These are phyloP conservation scores for Chelidonichthys spinosus DNA, from an alignment of 2,797 vertebrate genomes.

Conservation along the genomic window DNA sequence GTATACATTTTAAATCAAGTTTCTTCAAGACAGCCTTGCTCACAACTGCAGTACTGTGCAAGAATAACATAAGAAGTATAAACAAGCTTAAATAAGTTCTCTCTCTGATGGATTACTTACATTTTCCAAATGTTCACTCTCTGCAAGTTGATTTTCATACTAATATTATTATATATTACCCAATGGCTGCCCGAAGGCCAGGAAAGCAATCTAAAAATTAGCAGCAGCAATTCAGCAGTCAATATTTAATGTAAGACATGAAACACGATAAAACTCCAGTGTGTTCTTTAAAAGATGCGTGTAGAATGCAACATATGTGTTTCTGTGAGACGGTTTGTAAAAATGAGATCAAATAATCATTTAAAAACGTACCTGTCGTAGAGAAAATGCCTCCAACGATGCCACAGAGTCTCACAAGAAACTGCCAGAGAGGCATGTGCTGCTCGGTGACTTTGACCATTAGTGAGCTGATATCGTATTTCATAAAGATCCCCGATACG, in stretches of 20 bases:
- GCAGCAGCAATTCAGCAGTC: background rate
- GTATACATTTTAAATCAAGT: background rate
- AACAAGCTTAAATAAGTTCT: background rate
- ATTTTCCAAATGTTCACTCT: background rate
- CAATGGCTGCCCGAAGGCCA: background rate
- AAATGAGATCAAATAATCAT: too few relatives aligned
- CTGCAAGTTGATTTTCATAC: background rate
- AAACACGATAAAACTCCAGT: background rate
- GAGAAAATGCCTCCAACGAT: slow-evolving; percentile 98
- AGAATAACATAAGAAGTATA: background rate
- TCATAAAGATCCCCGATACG: slow-evolving; percentile 98
- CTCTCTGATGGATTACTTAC: background rate
- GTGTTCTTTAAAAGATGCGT: too few relatives aligned
- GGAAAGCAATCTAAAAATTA: background rate
- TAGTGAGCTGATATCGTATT: slow-evolving; percentile 97
- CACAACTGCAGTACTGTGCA: background rate
- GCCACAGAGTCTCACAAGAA: slow-evolving; percentile 95
- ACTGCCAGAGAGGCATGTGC: slow-evolving; percentile 99
- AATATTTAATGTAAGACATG: background rate
- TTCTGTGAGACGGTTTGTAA: too few relatives aligned
- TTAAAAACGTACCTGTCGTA: slow-evolving; percentile 87
- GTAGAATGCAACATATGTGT: background rate
- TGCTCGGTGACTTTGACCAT: slow-evolving; percentile 98
- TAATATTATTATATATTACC: background rate
- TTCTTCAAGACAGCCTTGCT: background rate